phyloP scores from a whole-genome alignment of 2,888 invertebrate species.

The Rhopalosiphum nymphaeae region DNA sequence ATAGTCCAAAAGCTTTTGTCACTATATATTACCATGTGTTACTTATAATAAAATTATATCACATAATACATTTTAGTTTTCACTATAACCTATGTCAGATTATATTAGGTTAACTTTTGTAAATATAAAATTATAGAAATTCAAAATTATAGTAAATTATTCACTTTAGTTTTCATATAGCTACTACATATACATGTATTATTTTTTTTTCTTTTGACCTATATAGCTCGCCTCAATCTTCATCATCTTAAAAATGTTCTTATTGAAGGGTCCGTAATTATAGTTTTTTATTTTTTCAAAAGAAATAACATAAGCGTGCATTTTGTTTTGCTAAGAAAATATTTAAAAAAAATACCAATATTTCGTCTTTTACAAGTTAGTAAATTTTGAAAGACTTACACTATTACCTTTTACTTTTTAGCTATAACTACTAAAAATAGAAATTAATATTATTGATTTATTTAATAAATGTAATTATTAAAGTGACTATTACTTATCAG shows the following conservation, averaged over 20 bases:
- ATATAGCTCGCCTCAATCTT: not conserved
- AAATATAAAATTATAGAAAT: not conserved
- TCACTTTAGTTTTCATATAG: not conserved
- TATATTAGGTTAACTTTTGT: not conserved
- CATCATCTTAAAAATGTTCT: not conserved
- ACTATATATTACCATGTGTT: not conserved
- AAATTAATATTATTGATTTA: not conserved
- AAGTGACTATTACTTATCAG: not conserved
- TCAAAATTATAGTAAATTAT: conserved; percentile 8
- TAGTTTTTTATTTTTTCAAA: conserved; percentile 5
- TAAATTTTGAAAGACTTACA: not conserved
- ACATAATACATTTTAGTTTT: not conserved
- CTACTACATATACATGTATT: not conserved
- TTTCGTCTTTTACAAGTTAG: not conserved
- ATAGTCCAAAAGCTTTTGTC: not conserved
- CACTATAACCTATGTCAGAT: not conserved
- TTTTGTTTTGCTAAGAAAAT: not conserved
- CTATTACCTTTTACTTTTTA: not conserved
- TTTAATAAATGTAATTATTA: too few species aligned
- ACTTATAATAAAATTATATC: not conserved
- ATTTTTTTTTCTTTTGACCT: not conserved
- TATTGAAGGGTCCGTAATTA: not conserved
- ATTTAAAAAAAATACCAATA: not conserved
- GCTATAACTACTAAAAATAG: not conserved
- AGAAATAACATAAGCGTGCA: not conserved